Evolutionary conservation across 2,797 vertebrate species (phyloP).

Genomic region (Hyperoplus lanceolatus): DNA sequence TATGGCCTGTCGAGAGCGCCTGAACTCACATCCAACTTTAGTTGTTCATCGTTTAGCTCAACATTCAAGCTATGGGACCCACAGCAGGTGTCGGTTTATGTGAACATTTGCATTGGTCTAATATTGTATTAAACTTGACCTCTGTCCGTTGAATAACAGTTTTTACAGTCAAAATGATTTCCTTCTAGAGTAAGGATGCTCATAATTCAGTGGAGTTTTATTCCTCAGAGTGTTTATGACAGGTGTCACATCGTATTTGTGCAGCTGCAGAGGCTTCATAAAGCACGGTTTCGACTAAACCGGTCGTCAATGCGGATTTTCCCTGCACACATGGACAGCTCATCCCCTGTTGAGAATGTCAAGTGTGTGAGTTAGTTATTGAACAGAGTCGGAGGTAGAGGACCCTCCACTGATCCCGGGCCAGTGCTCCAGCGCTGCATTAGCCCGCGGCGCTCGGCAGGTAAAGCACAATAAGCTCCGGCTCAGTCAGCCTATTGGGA

Average conservation of each 20-base stretch:
- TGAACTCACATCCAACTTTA: neutral
- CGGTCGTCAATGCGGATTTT: conserved; percentile 54
- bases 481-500: conserved; percentile 58
- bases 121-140: conserved; percentile 7
- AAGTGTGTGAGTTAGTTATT: conserved; percentile 58
- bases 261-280: conserved; percentile 44
- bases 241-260: conserved; percentile 70
- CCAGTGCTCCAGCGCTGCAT: conserved; percentile 41
- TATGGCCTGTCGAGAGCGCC: neutral
- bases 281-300: conserved; percentile 40
- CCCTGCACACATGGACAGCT: conserved; percentile 48
- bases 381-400: conserved; percentile 47
- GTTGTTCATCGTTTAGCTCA: conserved; percentile 3
- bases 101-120: conserved; percentile 12
- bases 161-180: conserved; percentile 29
- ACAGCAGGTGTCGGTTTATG: conserved; percentile 2
- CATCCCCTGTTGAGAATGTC: conserved; percentile 62
- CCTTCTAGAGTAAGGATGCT: conserved; percentile 31
- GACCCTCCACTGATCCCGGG: conserved; percentile 58
- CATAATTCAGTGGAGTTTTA: conserved; percentile 40
- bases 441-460: conserved; percentile 61
- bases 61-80: conserved; percentile 3
- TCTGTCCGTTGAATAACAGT: conserved; percentile 16
- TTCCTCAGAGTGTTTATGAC: conserved; percentile 61
- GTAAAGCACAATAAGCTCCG: conserved; percentile 69